A percentile compares a stretch with the other conserved stretches of the same genome.
These are phyloP conservation scores for Lithosia quadra DNA, from an alignment of 2,888 invertebrate genomes.

Conservation along the genomic window DNA sequence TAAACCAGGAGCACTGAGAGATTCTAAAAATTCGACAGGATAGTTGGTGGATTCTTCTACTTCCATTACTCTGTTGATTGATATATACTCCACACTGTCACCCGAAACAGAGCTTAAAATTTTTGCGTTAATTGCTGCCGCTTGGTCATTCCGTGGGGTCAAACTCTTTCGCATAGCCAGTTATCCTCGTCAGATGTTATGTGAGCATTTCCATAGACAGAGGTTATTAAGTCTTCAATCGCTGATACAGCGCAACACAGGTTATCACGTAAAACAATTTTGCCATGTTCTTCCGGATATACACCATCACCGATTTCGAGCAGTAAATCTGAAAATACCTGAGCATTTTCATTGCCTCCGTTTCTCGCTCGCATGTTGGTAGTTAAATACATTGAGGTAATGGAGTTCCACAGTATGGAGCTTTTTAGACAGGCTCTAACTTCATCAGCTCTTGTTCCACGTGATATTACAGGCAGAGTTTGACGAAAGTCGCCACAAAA, in stretches of 20 bases:
- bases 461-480: no score
- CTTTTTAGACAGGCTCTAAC: no score
- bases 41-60: conserved; percentile 24
- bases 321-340: no score
- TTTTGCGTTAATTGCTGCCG: not conserved
- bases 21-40: conserved; percentile 30
- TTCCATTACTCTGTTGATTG: conserved; percentile 26
- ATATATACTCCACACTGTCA: conserved; percentile 15
- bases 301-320: no score
- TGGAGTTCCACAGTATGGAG: no score
- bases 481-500: no score
- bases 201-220: not conserved
- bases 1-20: conserved; percentile 13
- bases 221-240: not conserved
- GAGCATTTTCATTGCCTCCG: no score
- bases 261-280: no score
- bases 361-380: no score
- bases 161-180: conserved; percentile 6
- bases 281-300: no score
- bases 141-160: conserved; percentile 7
- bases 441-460: no score
- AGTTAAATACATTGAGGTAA: no score
- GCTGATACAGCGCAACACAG: not conserved
- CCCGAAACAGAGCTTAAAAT: not conserved
- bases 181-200: not conserved